Evolutionary conservation across 2,888 invertebrate genomes (phyloP), one percentile per base, ranked within the genome.

Genomic region (Hofmannophila pseudospretella): DNA sequence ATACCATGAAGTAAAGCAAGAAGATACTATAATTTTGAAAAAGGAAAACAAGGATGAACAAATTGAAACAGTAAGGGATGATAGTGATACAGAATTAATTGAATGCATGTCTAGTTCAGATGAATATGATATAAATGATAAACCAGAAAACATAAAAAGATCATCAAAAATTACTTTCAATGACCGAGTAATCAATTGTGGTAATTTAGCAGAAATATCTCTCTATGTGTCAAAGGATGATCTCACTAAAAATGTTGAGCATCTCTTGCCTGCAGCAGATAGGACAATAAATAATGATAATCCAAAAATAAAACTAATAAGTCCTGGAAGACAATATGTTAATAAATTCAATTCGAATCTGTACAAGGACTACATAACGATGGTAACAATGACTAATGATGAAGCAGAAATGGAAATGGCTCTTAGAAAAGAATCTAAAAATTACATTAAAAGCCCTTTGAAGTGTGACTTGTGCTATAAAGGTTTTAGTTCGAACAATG

Each of bases 381-480:
- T 69, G 22, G 40, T 47, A 7, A 46, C 53, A 10, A 37, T 69
- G 26, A 61, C 51, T 2, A 49, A 48, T 9, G 66, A 68, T 25
- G 64, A 67, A 10, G 67, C 69, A 3, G 53, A 37, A 35, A 53
- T 50, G 8, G 69, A 69, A 39, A 39, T 69, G 2, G 35, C 60
- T 7, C 36, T 59, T 16, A 56, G 68, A 42, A 69, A 63, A 42
- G 58, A 66, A 16, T 54, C 67, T 1, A 55, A 41, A 39, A 69
- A 69, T 42, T 69, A 64, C 26, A 58, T 53, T 20, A 51, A 44
- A n/a, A 54, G 57, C 7, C 45, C 46, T 1, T 66, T 49, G 14
- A 69, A 67, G 42, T 69, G 68, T 49, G 51, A 58, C 8, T 41
- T 60, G 20, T 69, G 68, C 22, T 69, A 45, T 27, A 56, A 61